Evolutionary conservation across 2,113 vertebrate species (phyloP), one percentile per base, ranked within the genome.

Genomic region (Corynorhinus townsendii): DNA sequence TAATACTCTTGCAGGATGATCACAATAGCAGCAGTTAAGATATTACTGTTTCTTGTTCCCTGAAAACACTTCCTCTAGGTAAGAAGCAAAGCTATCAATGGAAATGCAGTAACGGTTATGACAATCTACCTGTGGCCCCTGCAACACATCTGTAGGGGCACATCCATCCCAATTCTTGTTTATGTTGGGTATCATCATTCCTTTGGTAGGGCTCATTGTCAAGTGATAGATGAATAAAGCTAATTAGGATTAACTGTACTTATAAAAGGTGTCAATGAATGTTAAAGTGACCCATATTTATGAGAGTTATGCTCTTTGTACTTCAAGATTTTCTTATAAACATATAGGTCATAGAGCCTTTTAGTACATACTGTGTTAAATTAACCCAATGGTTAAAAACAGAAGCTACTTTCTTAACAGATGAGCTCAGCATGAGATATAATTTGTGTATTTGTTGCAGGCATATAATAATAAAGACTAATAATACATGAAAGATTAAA

Each of bases 191-290:
- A 91, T 86, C 35, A 52, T 35, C 22, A 93, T 85, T 76, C 54
- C 45, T 82, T 86, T 30, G 22, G 16, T 28, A 64, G 9, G 24
- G 35, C 54, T 52, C 66, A 38, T 88, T 77, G 40, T 72, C n/a
- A 81, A 86, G 24, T 56, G 68, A 85, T 40, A 64, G 22, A 64
- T 45, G 28, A 64, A 26, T 33, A 94, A 56, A 84, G 49, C 9
- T 56, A 93, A 75, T 79, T 54, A 88, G 16, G 73, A 59, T 77
- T 87, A 95, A 28, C 64, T 96, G 9, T 54, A 96, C 7, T 10
- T 43, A 82, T 26, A 33, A 95, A 84, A 72, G 88, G 75, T 92
- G 33, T 35, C 73, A 86, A 4, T 35, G 26, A 28, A 77, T 5
- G 33, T 7, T 17, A 33, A 52, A 56, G 19, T 33, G 2, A 33